Evolutionary conservation across 1,140 invertebrate species (phyloP).

Genomic region (Laupala kohalensis): DNA sequence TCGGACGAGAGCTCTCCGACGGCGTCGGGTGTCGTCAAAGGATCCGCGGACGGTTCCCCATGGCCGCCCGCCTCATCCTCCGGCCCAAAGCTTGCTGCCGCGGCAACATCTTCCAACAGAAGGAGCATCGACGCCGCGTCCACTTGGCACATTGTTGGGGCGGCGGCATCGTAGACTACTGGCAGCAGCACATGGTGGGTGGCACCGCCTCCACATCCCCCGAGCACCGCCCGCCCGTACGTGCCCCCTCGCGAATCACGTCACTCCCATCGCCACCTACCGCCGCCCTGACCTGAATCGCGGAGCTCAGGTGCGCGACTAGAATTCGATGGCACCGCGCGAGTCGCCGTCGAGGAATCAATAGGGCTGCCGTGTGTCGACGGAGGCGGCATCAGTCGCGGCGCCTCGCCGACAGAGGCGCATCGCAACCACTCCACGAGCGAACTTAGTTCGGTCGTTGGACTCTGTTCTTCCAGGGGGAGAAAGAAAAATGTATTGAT

Average conservation of each 20-base stretch:
- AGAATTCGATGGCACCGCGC: neutral
- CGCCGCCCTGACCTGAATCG: conserved; percentile 3
- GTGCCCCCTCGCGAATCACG: conserved; percentile 1
- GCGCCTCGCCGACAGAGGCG: neutral
- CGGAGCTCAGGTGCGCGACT: neutral
- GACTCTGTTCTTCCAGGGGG: neutral
- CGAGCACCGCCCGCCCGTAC: neutral
- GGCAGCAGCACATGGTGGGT: neutral
- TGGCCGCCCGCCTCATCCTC: neutral
- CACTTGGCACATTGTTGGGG: neutral
- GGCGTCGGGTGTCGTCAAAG: neutral
- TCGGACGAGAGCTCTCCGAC: neutral
- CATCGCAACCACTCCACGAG: neutral
- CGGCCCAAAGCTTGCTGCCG: neutral
- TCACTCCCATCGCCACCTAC: neutral
- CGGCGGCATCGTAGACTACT: too few relatives aligned
- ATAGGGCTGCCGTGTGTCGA: neutral
- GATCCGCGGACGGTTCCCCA: neutral
- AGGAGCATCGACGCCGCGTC: neutral
- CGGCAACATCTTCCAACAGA: neutral
- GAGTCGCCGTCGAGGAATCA: neutral
- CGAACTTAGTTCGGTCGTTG: neutral
- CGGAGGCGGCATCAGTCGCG: too few relatives aligned
- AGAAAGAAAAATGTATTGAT: neutral
- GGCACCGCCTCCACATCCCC: neutral